These are phyloP conservation scores for Nicator chloris DNA, from an alignment of 2,113 vertebrate genomes.

Conservation along the genomic window DNA sequence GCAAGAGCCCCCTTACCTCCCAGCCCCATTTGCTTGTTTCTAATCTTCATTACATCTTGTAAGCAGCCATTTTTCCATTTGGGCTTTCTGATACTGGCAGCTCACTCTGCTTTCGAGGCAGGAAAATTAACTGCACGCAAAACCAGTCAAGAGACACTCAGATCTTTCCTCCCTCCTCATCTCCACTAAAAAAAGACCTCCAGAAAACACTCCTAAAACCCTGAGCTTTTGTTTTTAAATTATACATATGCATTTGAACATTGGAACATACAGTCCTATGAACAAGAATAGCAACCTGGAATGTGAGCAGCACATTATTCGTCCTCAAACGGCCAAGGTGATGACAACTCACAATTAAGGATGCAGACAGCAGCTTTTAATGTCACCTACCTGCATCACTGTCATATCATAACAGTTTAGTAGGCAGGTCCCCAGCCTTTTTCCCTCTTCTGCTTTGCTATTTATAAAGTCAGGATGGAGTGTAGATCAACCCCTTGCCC, in stretches of 20 bases:
- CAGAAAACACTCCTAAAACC: background rate
- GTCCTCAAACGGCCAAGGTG: slow-evolving; percentile 38
- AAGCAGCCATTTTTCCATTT: slow-evolving; percentile 12
- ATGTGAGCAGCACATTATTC: slow-evolving; percentile 32
- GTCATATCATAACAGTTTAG: slow-evolving; percentile 40
- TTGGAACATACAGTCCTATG: background rate
- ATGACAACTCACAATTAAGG: slow-evolving; percentile 66
- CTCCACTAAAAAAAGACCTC: background rate
- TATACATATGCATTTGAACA: background rate
- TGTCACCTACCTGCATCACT: slow-evolving; percentile 58
- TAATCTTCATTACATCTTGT: slow-evolving; percentile 20
- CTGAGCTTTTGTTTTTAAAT: slow-evolving; percentile 15
- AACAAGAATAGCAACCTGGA: slow-evolving; percentile 23
- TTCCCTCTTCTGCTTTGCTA: slow-evolving; percentile 56
- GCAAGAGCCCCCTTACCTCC: background rate
- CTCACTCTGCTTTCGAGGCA: background rate
- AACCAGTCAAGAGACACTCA: background rate
- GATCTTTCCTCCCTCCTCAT: background rate
- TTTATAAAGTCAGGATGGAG: slow-evolving; percentile 65
- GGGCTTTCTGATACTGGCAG: background rate
- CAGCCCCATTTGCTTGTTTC: slow-evolving; percentile 19
- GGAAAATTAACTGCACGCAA: background rate
- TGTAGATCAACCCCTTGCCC: slow-evolving; percentile 52
- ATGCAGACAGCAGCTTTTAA: slow-evolving; percentile 61
- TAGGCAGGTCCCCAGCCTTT: slow-evolving; percentile 44